A percentile compares a stretch with the other conserved stretches of the same genome.
Evolutionary conservation across 2,797 vertebrate genomes (phyloP).

Genomic region (Nyctibius grandis): DNA sequence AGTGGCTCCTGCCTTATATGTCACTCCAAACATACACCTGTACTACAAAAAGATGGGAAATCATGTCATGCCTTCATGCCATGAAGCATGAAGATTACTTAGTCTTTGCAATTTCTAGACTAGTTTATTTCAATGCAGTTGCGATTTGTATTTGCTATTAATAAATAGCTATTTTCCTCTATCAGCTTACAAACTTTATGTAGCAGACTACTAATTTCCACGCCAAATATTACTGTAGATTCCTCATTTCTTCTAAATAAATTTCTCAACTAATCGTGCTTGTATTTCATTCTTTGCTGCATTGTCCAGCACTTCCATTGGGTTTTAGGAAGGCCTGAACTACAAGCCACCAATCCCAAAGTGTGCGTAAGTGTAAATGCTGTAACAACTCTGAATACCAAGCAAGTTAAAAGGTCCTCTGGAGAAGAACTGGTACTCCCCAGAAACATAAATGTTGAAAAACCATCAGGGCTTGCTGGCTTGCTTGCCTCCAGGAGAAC

Average conservation of each 20-base stretch:
- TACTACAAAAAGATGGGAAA: neutral
- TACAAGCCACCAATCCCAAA: neutral
- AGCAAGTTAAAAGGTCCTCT: conserved; percentile 11
- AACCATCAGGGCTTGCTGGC: conserved; percentile 4
- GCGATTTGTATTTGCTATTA: neutral
- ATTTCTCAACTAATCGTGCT: neutral
- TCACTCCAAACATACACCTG: neutral
- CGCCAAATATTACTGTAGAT: neutral
- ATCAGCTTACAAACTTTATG: neutral
- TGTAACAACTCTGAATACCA: conserved; percentile 25
- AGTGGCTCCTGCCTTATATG: neutral
- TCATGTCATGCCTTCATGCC: neutral
- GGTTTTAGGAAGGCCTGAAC: neutral
- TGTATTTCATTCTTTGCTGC: neutral
- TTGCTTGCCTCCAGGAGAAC: conserved; percentile 7
- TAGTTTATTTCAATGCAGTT: neutral
- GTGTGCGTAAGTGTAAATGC: neutral
- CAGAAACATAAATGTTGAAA: conserved; percentile 37
- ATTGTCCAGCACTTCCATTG: neutral
- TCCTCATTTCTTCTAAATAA: neutral
- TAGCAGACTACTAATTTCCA: neutral
- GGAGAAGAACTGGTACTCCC: neutral
- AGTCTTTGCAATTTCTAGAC: neutral
- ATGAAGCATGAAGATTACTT: neutral
- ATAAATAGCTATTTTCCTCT: neutral